Evolutionary conservation across 1,140 invertebrate species (phyloP).

Genomic region (Leptonema lineaticorne): DNA sequence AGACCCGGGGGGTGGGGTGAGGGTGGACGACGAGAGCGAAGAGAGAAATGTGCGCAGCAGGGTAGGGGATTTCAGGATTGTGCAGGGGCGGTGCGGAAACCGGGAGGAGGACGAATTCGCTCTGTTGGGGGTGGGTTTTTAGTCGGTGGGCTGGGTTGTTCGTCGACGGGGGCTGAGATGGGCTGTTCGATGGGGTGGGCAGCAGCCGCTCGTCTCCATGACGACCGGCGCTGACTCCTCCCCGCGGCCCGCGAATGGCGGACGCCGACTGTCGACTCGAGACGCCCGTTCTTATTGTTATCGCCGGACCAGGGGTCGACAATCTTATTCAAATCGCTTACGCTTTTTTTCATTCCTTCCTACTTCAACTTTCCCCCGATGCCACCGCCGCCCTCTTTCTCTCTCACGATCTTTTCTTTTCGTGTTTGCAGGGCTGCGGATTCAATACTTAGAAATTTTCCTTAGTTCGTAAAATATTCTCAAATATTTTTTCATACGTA

Average conservation of each 20-base stretch:
- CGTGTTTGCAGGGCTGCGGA: no score
- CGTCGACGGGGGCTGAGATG: background rate
- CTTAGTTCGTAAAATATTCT: no score
- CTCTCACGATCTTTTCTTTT: no score
- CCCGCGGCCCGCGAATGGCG: conserved; percentile 29
- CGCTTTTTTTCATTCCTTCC: background rate
- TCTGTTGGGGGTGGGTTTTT: background rate
- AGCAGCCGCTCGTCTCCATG: conserved; percentile 29
- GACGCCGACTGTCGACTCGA: conserved; percentile 13
- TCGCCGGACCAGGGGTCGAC: conserved; percentile 7
- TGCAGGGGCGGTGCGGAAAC: background rate
- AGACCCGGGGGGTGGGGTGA: background rate
- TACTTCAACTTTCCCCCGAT: background rate
- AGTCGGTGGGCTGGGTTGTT: background rate
- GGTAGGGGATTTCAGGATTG: no score
- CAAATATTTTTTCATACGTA: no score
- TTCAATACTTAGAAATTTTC: no score
- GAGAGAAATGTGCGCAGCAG: no score
- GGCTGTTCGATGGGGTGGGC: conserved; percentile 1
- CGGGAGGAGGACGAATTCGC: background rate
- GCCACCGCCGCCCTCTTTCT: background rate
- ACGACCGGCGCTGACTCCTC: conserved; percentile 31
- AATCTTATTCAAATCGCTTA: background rate
- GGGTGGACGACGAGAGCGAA: no score
- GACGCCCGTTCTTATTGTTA: conserved; percentile 24